Conservation (phyloP, 2,888 invertebrate genomes). For the Eremobia ochroleuca region DNA sequence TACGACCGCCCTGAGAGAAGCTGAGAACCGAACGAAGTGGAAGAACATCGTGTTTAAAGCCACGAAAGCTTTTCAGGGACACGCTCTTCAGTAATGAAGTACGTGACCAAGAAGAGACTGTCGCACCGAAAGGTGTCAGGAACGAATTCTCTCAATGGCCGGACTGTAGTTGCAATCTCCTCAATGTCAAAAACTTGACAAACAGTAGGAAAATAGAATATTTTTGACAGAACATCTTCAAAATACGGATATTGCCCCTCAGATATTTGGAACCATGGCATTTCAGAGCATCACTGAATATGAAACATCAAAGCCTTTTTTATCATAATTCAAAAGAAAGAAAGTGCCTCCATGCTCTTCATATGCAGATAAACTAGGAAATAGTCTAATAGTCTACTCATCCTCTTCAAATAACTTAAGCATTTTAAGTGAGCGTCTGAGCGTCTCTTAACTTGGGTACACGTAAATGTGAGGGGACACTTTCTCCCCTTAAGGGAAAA, state of each 20-base stretch:
- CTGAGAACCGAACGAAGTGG: too few species aligned
- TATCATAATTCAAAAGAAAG: not conserved
- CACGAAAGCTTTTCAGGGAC: too few species aligned
- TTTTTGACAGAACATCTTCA: not conserved
- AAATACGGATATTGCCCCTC: not conserved
- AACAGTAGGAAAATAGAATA: not conserved
- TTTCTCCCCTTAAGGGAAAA: constrained; percentile 48
- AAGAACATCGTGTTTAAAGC: too few species aligned
- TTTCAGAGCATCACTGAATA: not conserved
- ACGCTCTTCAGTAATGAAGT: too few species aligned
- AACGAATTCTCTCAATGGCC: too few species aligned
- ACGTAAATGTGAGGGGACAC: constrained; percentile 17
- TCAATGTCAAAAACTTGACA: not conserved
- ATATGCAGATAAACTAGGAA: constrained; percentile 3
- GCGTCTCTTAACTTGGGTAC: constrained; percentile 17
- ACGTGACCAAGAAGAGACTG: too few species aligned
- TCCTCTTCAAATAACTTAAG: constrained; percentile 33
- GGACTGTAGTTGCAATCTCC: not conserved
- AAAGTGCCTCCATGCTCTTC: constrained; percentile 9
- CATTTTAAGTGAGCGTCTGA: constrained; percentile 5
- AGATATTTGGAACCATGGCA: not conserved
- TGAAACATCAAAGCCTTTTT: not conserved
- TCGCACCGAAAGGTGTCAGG: too few species aligned
- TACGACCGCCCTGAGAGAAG: too few species aligned
- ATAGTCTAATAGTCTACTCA: constrained; percentile 9